Conservation (phyloP, 2,797 vertebrate species). For the Cheirogaleus major region DNA sequence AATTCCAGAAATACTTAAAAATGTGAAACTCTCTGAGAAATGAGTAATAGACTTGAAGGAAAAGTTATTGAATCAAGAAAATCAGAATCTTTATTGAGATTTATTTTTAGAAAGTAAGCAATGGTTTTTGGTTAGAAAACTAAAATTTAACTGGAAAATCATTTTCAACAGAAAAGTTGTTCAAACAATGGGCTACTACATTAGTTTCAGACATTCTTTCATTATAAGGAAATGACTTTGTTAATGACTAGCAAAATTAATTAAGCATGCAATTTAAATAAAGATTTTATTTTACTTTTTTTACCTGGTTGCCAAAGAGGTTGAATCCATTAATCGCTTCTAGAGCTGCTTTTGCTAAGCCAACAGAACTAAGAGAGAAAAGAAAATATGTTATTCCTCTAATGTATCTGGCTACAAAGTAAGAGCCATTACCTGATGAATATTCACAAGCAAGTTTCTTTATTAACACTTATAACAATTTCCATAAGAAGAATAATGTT, state of each 20-base stretch:
- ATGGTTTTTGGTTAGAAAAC: constrained; percentile 6
- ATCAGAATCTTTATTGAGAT: constrained; percentile 10
- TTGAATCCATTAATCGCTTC: constrained; percentile 99
- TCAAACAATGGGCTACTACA: neutral
- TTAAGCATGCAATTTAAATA: constrained; percentile 57
- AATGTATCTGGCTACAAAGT: constrained; percentile 26
- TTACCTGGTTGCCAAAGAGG: constrained; percentile 99
- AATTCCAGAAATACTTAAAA: neutral
- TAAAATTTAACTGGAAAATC: neutral
- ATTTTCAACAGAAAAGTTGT: neutral
- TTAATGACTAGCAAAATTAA: constrained; percentile 58
- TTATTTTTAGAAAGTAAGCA: neutral
- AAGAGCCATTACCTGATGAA: constrained; percentile 34
- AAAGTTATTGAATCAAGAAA: neutral
- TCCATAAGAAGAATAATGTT: constrained; percentile 37
- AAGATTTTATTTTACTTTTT: constrained; percentile 25
- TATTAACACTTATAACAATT: constrained; percentile 50
- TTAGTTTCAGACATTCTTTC: constrained; percentile 35
- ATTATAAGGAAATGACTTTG: constrained; percentile 40
- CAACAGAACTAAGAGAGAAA: constrained; percentile 92
- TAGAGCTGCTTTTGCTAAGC: constrained; percentile 97
- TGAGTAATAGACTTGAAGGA: neutral
- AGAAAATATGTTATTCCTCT: constrained; percentile 11
- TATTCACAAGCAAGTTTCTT: constrained; percentile 51
- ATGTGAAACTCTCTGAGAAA: neutral